These are phyloP conservation scores for Meganola albula DNA, from an alignment of 2,888 invertebrate species.

Conservation along the genomic window DNA sequence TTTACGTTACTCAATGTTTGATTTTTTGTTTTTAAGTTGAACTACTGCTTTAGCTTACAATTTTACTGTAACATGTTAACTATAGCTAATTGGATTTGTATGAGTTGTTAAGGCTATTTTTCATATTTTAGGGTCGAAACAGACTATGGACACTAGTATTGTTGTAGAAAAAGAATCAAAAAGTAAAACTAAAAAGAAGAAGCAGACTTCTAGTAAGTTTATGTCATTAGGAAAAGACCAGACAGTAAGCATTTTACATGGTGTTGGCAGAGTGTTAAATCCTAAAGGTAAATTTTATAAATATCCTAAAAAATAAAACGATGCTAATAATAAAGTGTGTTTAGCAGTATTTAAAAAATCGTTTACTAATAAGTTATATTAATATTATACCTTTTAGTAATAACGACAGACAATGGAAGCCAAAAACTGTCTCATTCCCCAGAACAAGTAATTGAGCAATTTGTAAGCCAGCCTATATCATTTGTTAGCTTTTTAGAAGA, in stretches of 20 bases:
- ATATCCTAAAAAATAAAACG: neutral
- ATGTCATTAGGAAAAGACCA: conserved; percentile 81
- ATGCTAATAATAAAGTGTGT: neutral
- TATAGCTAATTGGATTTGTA: too few species aligned
- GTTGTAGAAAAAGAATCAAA: conserved; percentile 54
- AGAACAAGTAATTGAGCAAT: conserved; percentile 81
- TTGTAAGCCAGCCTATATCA: conserved; percentile 80
- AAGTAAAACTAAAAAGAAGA: conserved; percentile 65
- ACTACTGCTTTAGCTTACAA: too few species aligned
- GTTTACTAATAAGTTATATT: neutral
- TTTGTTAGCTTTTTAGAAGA: conserved; percentile 84
- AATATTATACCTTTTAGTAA: conserved; percentile 30
- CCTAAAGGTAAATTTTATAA: conserved; percentile 80
- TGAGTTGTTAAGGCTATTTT: too few species aligned
- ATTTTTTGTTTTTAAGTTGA: too few species aligned
- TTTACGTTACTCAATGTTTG: too few species aligned
- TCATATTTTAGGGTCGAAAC: conserved; percentile 42
- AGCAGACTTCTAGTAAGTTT: conserved; percentile 56
- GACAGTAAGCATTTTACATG: conserved; percentile 84
- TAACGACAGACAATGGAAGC: conserved; percentile 34
- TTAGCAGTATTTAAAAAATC: neutral
- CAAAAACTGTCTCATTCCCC: conserved; percentile 80
- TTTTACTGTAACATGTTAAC: too few species aligned
- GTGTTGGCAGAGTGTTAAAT: conserved; percentile 85
- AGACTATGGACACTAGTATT: conserved; percentile 58